Evolutionary conservation across 2,113 vertebrate species (phyloP).

Genomic region (Daboia siamensis): DNA sequence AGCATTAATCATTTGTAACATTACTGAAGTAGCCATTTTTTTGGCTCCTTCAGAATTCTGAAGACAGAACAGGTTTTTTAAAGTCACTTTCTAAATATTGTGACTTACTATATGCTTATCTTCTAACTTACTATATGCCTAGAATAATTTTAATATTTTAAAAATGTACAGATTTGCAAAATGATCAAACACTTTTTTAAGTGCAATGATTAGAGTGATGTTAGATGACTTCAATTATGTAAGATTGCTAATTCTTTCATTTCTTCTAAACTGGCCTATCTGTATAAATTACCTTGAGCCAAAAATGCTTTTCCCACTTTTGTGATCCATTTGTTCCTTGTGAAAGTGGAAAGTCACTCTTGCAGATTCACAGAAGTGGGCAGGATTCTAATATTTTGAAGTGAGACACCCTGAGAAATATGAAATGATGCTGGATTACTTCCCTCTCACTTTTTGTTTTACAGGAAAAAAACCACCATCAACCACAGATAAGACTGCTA

Average conservation of each 20-base stretch:
- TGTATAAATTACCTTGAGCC: not conserved
- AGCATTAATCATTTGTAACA: constrained; percentile 14
- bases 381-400: not conserved
- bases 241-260: constrained; percentile 2
- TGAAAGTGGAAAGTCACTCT: not conserved
- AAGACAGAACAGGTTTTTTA: constrained; percentile 22
- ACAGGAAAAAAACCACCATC: not conserved
- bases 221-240: not conserved
- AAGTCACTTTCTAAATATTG: constrained; percentile 6
- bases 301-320: not conserved
- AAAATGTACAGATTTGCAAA: not conserved
- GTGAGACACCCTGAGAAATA: not conserved
- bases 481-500: not conserved
- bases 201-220: not conserved
- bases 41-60: constrained; percentile 49
- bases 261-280: not conserved
- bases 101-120: not conserved
- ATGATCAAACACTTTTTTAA: not conserved
- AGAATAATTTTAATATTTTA: not conserved
- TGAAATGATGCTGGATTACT: not conserved
- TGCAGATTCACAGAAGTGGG: not conserved
- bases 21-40: constrained; percentile 28
- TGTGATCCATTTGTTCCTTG: not conserved
- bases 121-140: constrained; percentile 4
- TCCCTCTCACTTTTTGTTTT: not conserved